Evolutionary conservation across 2,797 vertebrate species (phyloP).

Genomic region (Lates japonicus): DNA sequence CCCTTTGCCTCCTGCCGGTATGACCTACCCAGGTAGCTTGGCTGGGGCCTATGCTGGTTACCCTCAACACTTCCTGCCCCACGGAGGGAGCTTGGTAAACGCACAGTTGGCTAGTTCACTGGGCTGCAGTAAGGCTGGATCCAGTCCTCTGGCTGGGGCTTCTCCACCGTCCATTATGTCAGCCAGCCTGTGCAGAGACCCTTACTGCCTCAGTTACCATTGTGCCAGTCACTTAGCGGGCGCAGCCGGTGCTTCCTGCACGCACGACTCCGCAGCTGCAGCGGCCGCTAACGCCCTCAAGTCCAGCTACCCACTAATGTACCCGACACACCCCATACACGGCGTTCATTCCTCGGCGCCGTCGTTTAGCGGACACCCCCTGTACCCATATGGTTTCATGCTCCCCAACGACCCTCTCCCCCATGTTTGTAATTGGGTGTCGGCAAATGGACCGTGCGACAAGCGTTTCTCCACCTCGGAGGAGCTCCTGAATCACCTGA

Average conservation of each 20-base stretch:
- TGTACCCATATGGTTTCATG: conserved; percentile 99
- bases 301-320: conserved; percentile 96
- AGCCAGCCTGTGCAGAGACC: conserved; percentile 97
- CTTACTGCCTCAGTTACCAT: conserved; percentile 99
- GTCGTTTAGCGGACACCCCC: conserved; percentile 93
- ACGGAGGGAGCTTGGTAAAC: conserved; percentile 95
- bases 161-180: conserved; percentile 98
- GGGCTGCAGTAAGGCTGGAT: conserved; percentile 95
- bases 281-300: conserved; percentile 91
- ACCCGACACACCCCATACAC: conserved; percentile 95
- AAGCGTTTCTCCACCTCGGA: conserved; percentile 98
- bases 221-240: conserved; percentile 97
- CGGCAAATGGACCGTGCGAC: conserved; percentile 98
- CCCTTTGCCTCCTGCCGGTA: conserved; percentile 95
- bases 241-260: conserved; percentile 90
- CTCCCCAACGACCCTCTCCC: conserved; percentile 98
- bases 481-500: conserved; percentile 98
- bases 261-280: conserved; percentile 90
- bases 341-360: conserved; percentile 93
- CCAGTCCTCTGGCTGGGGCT: conserved; percentile 95
- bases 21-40: conserved; percentile 95
- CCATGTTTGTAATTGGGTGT: conserved; percentile 99
- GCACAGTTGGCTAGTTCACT: conserved; percentile 94
- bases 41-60: conserved; percentile 97
- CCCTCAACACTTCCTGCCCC: conserved; percentile 96